Evolutionary conservation across 2,888 invertebrate species (phyloP).

Genomic region (Leucophenga maculata): DNA sequence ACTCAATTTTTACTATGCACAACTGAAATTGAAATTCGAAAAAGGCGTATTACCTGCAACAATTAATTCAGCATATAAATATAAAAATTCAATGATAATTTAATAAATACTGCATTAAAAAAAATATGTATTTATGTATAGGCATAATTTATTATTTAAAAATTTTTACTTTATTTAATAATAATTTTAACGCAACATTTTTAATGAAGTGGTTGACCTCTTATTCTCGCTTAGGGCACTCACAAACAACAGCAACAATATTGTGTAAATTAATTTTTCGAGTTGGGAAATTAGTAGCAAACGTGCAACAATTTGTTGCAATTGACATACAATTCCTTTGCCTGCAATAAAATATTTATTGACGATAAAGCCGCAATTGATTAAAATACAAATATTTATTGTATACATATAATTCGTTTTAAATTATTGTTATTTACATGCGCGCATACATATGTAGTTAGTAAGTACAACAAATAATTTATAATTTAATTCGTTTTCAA

Average conservation of each 20-base stretch:
- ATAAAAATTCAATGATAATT: slow-evolving; percentile 18
- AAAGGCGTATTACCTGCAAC: background rate
- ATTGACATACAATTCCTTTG: no score
- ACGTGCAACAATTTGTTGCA: no score
- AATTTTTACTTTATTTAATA: background rate
- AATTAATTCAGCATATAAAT: background rate
- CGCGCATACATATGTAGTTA: background rate
- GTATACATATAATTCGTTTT: background rate
- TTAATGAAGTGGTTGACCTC: slow-evolving; percentile 21
- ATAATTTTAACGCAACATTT: slow-evolving; percentile 16
- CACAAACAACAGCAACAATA: no score
- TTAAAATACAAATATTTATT: no score
- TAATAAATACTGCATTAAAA: background rate
- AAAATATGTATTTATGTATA: background rate
- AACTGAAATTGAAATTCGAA: background rate
- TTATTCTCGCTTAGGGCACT: background rate
- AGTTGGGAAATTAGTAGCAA: no score
- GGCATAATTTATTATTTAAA: background rate
- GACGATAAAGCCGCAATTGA: no score
- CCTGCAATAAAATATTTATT: no score
- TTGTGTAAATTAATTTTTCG: background rate
- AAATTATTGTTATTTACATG: slow-evolving; percentile 3
- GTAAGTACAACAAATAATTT: background rate
- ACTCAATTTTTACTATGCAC: background rate
- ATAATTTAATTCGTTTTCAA: background rate